A percentile compares a stretch with the other conserved stretches of the same genome.
phyloP scores from a whole-genome alignment of 2,888 invertebrate species.

The Rotaria socialis region DNA sequence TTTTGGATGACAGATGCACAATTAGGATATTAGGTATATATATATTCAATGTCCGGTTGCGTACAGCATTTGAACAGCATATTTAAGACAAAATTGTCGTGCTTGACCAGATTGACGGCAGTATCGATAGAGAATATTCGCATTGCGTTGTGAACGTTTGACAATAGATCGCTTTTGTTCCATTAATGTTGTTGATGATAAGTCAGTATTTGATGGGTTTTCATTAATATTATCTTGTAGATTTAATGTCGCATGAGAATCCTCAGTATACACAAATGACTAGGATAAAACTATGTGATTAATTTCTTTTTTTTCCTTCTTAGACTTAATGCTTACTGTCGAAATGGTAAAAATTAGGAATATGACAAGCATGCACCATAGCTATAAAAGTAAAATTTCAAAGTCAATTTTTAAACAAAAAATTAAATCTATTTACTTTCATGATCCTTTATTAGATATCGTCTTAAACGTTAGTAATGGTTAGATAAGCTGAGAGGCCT shows the following conservation, averaged over 20 bases:
- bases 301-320: neutral
- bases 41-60: slow-evolving; percentile 8
- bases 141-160: slow-evolving; percentile 21
- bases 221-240: neutral
- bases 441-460: neutral
- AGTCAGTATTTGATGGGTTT: neutral
- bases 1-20: neutral
- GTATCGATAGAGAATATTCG: slow-evolving; percentile 32
- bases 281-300: neutral
- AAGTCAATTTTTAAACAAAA: neutral
- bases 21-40: neutral
- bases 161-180: neutral
- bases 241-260: neutral
- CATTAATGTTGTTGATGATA: neutral
- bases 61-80: slow-evolving; percentile 10
- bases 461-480: neutral
- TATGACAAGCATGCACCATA: neutral
- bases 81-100: neutral
- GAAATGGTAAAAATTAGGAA: neutral
- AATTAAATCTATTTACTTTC: neutral
- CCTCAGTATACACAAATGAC: neutral
- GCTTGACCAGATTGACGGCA: slow-evolving; percentile 2
- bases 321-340: neutral
- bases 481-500: neutral
- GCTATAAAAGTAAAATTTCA: neutral